phyloP scores from a whole-genome alignment of 2,888 invertebrate species.

The Lasioglossum figueresi region DNA sequence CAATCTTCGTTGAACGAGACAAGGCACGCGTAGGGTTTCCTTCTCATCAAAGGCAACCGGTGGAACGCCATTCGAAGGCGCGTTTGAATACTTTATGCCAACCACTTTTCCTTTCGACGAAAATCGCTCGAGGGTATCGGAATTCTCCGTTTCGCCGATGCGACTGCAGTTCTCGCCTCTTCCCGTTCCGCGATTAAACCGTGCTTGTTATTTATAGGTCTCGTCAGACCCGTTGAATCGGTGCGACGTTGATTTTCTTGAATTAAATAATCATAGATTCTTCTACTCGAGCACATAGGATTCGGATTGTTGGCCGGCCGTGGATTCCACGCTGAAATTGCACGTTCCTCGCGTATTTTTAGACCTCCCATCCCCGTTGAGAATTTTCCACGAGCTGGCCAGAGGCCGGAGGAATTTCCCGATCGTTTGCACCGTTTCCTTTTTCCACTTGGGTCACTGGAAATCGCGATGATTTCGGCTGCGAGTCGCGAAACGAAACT shows the following conservation, averaged over 20 bases:
- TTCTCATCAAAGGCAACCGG: not conserved
- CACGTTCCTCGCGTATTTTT: slow-evolving; percentile 47
- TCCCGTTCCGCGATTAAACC: not conserved
- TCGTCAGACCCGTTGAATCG: slow-evolving; percentile 3
- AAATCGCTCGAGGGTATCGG: not conserved
- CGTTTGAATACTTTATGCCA: not conserved
- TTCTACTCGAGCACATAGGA: not conserved
- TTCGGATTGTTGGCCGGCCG: slow-evolving; percentile 9
- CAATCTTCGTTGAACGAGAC: not conserved
- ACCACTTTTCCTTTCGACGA: not conserved
- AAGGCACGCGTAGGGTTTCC: not conserved
- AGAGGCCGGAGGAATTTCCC: slow-evolving; percentile 23
- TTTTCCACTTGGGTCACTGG: not conserved
- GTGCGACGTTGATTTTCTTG: slow-evolving; percentile 29
- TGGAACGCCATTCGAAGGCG: not conserved
- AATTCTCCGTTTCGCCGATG: not conserved
- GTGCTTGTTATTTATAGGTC: slow-evolving; percentile 39
- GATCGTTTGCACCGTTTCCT: not conserved
- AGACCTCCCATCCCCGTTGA: not conserved
- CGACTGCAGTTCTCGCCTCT: not conserved
- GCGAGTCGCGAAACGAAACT: not conserved
- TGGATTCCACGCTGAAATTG: slow-evolving; percentile 29
- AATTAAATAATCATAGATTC: slow-evolving; percentile 51
- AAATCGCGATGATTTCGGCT: not conserved
- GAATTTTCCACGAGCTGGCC: slow-evolving; percentile 39